Base-by-base conservation (phyloP, 2,113 vertebrate species). In the Toxotes chatareus region DNA sequence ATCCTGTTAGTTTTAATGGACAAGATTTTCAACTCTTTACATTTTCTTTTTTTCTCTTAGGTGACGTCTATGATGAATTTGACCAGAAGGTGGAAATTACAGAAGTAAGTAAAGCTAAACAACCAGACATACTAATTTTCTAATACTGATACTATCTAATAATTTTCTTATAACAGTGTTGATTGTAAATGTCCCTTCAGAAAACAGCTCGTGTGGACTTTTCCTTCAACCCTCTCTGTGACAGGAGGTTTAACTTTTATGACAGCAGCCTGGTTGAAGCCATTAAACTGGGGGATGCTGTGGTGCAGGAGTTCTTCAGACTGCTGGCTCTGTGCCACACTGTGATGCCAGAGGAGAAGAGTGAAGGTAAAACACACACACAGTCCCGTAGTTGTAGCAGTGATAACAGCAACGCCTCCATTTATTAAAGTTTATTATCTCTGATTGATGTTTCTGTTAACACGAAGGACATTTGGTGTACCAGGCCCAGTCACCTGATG, bases 401-500 rank as follows among this genome's bases (percentile, higher is more conserved):
- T 4, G 32, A 46, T 13, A 55, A 40, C 10, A 55, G 13, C 16
- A n/a, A 23, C 12, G 19, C 7, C 0, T 31, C 13, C 14, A 7
- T 59, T 4, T 17, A 8, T 4, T 19, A 21, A 94, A 93, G 94
- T 55, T 32, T 36, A 36, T 36, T 40, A 27, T 27, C 44, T 65
- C 49, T 73, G 42, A 61, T 14, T 8, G 59, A 67, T 62, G 51
- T 77, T 27, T 47, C 17, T 78, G 49, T 69, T 3, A 27, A 67
- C 70, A 31, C 17, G 55, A 82, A 98, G 97, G 97, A 64, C 91
- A 95, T 81, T 72, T 98, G 60, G 86, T 95, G 67, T 98, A 98
- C 89, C 97, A 98, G 90, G 97, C 97, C n/a, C 97, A 98, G 93
- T 98, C 97, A 1, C 97, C 97, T 0, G 97, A 98, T 0, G 97